Percentiles rank a stretch among this genome's conserved stretches.
Evolutionary conservation across 2,797 vertebrate species (phyloP).

Genomic region (Amniataba percoides): DNA sequence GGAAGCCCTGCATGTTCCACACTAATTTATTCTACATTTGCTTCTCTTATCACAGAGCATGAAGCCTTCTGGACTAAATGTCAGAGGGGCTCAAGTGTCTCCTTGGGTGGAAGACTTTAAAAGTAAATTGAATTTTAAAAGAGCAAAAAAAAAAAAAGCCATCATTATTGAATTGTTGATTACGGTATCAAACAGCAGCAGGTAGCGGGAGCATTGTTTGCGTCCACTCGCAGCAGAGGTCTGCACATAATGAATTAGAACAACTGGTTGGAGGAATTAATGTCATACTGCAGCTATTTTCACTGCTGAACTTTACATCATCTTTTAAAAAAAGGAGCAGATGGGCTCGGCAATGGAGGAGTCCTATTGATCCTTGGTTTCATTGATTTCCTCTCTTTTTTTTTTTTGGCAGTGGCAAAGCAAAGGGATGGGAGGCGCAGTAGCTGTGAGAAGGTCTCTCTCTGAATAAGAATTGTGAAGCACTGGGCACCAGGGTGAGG

Average conservation of each 20-base stretch:
- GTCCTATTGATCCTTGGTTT: constrained; percentile 77
- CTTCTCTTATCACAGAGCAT: constrained; percentile 36
- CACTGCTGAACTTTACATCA: constrained; percentile 77
- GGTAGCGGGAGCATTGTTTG: neutral
- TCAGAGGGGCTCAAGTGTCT: constrained; percentile 25
- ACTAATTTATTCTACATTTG: constrained; percentile 31
- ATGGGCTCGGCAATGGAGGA: constrained; percentile 69
- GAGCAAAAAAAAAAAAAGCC: constrained; percentile 3
- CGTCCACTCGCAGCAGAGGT: constrained; percentile 8
- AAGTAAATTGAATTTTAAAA: constrained; percentile 28
- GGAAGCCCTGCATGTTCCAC: constrained; percentile 2
- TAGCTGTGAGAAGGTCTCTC: constrained; percentile 71
- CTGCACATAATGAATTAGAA: constrained; percentile 32
- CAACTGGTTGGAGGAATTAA: constrained; percentile 44
- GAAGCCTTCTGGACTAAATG: constrained; percentile 38
- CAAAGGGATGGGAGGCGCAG: constrained; percentile 67
- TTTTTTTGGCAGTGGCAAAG: constrained; percentile 72
- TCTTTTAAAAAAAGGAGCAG: constrained; percentile 70
- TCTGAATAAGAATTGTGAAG: constrained; percentile 82
- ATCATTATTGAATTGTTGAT: constrained; percentile 19
- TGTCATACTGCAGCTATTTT: constrained; percentile 68
- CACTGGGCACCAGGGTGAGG: constrained; percentile 73
- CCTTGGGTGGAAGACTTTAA: constrained; percentile 23
- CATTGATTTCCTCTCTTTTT: constrained; percentile 80
- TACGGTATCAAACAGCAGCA: constrained; percentile 10